phyloP scores from a whole-genome alignment of 2,888 invertebrate genomes.

The Nineta flava region DNA sequence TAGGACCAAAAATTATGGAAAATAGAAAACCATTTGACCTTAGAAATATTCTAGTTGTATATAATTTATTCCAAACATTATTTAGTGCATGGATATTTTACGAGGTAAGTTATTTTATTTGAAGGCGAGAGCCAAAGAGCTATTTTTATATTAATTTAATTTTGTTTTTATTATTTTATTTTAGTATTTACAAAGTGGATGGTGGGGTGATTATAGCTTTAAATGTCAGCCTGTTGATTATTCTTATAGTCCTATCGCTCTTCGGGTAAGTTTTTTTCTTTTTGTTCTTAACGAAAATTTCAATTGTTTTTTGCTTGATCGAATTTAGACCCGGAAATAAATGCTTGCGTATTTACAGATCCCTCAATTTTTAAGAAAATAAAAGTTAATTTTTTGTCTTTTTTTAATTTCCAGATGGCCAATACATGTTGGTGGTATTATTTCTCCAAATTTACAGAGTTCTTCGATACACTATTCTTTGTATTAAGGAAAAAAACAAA shows the following conservation, averaged over 20 bases:
- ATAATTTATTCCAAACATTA: slow-evolving; percentile 79
- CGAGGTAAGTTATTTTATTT: slow-evolving; percentile 46
- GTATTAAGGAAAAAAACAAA: slow-evolving; percentile 84
- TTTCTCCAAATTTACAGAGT: slow-evolving; percentile 87
- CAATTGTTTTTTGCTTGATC: no score
- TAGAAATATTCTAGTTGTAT: slow-evolving; percentile 59
- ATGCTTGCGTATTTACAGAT: no score
- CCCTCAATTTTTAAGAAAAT: no score
- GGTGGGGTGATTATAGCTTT: slow-evolving; percentile 66
- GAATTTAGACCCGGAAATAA: no score
- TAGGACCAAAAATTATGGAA: slow-evolving; percentile 80
- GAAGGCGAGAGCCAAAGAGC: slow-evolving; percentile 6
- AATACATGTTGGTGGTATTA: slow-evolving; percentile 87
- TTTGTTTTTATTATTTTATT: slow-evolving; percentile 13
- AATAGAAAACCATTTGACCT: slow-evolving; percentile 78
- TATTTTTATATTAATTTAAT: not conserved
- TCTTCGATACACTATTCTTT: slow-evolving; percentile 89
- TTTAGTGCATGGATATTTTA: slow-evolving; percentile 86
- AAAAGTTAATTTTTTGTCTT: slow-evolving; percentile 3
- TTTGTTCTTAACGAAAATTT: not conserved
- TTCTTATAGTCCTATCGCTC: slow-evolving; percentile 49
- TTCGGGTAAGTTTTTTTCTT: slow-evolving; percentile 38
- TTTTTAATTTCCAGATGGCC: slow-evolving; percentile 48
- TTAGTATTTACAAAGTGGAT: slow-evolving; percentile 50
- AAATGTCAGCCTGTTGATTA: slow-evolving; percentile 82